Base-by-base conservation (phyloP, 2,888 invertebrate species). In the Coremacera marginata region DNA sequence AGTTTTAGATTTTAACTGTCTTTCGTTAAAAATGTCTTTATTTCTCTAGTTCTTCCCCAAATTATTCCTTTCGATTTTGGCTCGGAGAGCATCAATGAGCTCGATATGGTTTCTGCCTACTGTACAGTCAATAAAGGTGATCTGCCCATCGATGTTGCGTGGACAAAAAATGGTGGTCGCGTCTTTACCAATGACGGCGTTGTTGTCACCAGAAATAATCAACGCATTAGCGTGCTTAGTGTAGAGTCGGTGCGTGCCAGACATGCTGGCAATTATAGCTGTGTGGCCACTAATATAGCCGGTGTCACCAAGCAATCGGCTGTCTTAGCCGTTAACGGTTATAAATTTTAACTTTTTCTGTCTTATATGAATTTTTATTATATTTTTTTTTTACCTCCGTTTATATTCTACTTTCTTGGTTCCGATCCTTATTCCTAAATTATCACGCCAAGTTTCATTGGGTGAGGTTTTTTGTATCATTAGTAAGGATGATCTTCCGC, bases 121-220 rank as follows among this genome's bases (percentile, higher is more conserved):
- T 95, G 95, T 87, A 91, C 92, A 67, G 93, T 93, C 27, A 92
- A 91, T 81, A 93, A 94, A 87, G 95, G 95, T 57, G 95, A 95
- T 87, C 89, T 93, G 80, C 95, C 95, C 27, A 90, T 96, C 79
- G 91, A 91, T 81, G 93, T 96, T 76, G 90, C 91, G 63, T 95
- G 95, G 95, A 92, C 90, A 1, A 90, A 91, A 78, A 90, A 91
- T 83, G 91, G 90, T 49, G 84, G 83, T 57, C 86, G 89, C 80
- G 81, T 86, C 16, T 84, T 83, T 70, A 90, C 89, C 82, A 90
- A 90, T 80, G 89, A 89, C 77, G 92, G 92, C 74, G 90, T 93
- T 67, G 88, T 91, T 16, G 82, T 83, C 0, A 83, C 82, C 0
- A 78, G 83, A 75, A 83, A 75, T 7, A 83, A 79, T 44, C 82